Evolutionary conservation across 2,113 vertebrate genomes (phyloP), one percentile per base, ranked within the genome.

Genomic region (Gallinago undulata): DNA sequence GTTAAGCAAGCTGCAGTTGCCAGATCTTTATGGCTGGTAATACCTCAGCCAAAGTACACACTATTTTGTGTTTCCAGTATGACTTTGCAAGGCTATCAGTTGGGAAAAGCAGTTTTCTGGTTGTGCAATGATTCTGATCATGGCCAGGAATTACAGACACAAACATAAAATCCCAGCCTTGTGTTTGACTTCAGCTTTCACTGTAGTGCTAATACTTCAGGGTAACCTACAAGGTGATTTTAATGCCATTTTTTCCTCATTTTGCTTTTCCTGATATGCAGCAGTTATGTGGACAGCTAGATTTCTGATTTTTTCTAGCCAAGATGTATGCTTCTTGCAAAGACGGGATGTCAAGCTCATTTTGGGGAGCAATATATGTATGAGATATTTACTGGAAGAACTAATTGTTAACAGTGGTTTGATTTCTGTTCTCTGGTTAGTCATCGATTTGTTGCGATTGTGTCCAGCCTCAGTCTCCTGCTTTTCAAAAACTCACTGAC

Each of bases 11-110:
- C 33, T 88, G 72, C 79, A 43, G 37, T 82, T 93, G 90, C 92
- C 91, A 96, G 91, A 94, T 96, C 93, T 94, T 96, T 91, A 86
- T 70, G 78, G 87, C 63, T 95, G 64, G 68, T 41, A 74, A 79
- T 39, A 19, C 21, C 70, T 70, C 81, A 94, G 93, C 93, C 93
- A 96, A 96, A 90, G 80, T 93, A 94, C 94, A 91, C 63, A 80
- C 21, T 28, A 39, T 74, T 81, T 96, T 92, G 50, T 89, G 43
- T 80, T 96, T 94, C 93, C 94, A 95, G 28, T 74, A 41, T 50
- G 73, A 74, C 51, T 89, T 93, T 51, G 48, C 82, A 94, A 96
- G 86, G 84, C 78, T 86, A 48, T 73, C 3, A 1, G 56, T 25
- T 88, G 45, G 69, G 75, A 96, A 95, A 95, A 89, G 51, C 69